Percentiles rank a stretch among this genome's conserved stretches.
Evolutionary conservation across 2,113 vertebrate genomes (phyloP).

Genomic region (Triplophysa dalaica): DNA sequence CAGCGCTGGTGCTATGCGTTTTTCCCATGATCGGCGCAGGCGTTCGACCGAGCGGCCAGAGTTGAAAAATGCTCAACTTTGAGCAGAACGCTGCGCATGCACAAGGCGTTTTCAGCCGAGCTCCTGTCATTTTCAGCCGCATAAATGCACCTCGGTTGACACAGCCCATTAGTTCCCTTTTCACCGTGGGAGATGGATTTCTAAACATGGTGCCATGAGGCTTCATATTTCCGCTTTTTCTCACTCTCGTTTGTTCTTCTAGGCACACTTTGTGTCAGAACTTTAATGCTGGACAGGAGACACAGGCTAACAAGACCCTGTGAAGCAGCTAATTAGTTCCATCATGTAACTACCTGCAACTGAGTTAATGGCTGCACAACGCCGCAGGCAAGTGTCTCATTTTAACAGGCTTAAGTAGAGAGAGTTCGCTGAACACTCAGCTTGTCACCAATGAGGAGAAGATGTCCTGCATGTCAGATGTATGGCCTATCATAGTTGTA

Average conservation of each 20-base stretch:
- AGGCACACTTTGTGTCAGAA: slow-evolving; percentile 17
- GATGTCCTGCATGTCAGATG: neutral
- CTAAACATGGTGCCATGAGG: neutral
- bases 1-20: too few species aligned
- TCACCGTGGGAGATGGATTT: neutral
- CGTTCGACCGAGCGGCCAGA: too few species aligned
- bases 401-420: slow-evolving; percentile 14
- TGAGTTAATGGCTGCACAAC: neutral
- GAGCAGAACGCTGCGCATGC: too few species aligned
- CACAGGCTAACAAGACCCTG: slow-evolving; percentile 8
- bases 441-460: neutral
- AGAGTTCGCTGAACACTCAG: neutral
- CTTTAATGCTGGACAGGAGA: slow-evolving; percentile 5
- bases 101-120: too few species aligned
- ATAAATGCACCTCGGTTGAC: too few species aligned
- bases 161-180: too few species aligned
- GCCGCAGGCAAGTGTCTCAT: neutral
- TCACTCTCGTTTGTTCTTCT: neutral
- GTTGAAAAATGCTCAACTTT: too few species aligned
- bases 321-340: slow-evolving; percentile 33
- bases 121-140: too few species aligned
- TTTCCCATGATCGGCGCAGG: too few species aligned
- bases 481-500: neutral
- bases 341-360: slow-evolving; percentile 9
- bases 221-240: neutral